phyloP scores from a whole-genome alignment of 1,140 invertebrate species.

The Mylabris phalerata region DNA sequence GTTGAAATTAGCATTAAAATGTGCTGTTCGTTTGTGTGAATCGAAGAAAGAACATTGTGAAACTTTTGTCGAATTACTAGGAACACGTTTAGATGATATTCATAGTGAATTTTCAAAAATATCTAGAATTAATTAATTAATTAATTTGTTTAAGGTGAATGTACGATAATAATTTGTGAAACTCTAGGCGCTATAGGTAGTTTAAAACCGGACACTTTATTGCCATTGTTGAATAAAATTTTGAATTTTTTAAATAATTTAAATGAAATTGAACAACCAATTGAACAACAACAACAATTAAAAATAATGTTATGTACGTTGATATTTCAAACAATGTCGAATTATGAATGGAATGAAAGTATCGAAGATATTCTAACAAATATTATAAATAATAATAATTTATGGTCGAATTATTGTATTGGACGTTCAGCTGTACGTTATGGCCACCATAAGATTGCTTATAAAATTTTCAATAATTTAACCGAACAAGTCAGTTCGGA shows the following conservation, averaged over 20 bases:
- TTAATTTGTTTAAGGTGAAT: slow-evolving; percentile 28
- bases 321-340: slow-evolving; percentile 73
- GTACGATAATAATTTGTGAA: slow-evolving; percentile 45
- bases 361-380: slow-evolving; percentile 54
- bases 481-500: slow-evolving; percentile 77
- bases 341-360: slow-evolving; percentile 51
- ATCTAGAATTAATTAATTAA: not conserved
- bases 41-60: slow-evolving; percentile 53
- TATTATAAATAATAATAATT: slow-evolving; percentile 55
- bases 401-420: slow-evolving; percentile 83
- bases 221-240: slow-evolving; percentile 52
- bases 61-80: slow-evolving; percentile 58
- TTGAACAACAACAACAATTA: slow-evolving; percentile 32
- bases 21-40: slow-evolving; percentile 62
- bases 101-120: slow-evolving; percentile 26
- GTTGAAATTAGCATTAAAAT: slow-evolving; percentile 57
- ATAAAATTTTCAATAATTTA: slow-evolving; percentile 58
- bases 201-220: slow-evolving; percentile 52
- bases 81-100: slow-evolving; percentile 46
- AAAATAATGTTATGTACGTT: slow-evolving; percentile 69
- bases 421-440: slow-evolving; percentile 78
- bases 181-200: slow-evolving; percentile 68
- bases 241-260: slow-evolving; percentile 45
- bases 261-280: slow-evolving; percentile 24
- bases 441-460: slow-evolving; percentile 70